A percentile compares a stretch with the other conserved stretches of the same genome.
phyloP scores from a whole-genome alignment of 1,140 invertebrate species.

The Neodiprion pinetum region DNA sequence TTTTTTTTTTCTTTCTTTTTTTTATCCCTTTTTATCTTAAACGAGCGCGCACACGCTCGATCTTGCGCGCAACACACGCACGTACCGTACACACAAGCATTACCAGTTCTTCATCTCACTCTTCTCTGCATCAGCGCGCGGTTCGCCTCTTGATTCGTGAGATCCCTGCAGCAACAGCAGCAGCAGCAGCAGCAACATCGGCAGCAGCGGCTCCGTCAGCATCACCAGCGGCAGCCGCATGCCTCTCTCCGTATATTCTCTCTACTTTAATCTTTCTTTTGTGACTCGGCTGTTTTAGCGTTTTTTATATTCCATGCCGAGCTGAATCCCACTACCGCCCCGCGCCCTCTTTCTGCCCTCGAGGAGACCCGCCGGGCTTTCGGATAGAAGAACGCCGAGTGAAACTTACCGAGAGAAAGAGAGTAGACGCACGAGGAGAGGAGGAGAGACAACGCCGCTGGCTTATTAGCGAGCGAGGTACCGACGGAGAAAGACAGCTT shows the following conservation, averaged over 20 bases:
- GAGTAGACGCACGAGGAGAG: slow-evolving; percentile 19
- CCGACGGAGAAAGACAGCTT: slow-evolving; percentile 38
- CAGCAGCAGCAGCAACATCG: not conserved
- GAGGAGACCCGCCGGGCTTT: not conserved
- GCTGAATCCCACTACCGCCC: slow-evolving; percentile 9
- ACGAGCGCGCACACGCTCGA: slow-evolving; percentile 21
- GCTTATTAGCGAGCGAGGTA: slow-evolving; percentile 19
- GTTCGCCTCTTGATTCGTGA: no score
- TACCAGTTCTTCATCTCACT: not conserved
- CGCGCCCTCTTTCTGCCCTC: slow-evolving; percentile 1
- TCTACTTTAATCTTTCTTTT: slow-evolving; percentile 54
- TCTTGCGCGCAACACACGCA: not conserved
- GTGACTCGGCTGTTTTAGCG: slow-evolving; percentile 58
- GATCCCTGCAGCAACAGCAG: no score
- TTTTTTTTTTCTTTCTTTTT: slow-evolving; percentile 34
- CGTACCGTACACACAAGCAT: not conserved
- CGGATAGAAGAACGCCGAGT: not conserved
- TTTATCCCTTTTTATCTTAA: slow-evolving; percentile 42
- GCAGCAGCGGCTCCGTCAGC: slow-evolving; percentile 20
- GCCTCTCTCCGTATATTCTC: slow-evolving; percentile 39
- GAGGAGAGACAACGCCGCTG: slow-evolving; percentile 15
- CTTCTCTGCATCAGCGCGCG: no score
- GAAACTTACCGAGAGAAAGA: slow-evolving; percentile 30
- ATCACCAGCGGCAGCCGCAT: slow-evolving; percentile 27
- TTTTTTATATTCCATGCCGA: slow-evolving; percentile 56